Evolutionary conservation across 2,113 vertebrate species (phyloP).

Genomic region (Halichoerus grypus): DNA sequence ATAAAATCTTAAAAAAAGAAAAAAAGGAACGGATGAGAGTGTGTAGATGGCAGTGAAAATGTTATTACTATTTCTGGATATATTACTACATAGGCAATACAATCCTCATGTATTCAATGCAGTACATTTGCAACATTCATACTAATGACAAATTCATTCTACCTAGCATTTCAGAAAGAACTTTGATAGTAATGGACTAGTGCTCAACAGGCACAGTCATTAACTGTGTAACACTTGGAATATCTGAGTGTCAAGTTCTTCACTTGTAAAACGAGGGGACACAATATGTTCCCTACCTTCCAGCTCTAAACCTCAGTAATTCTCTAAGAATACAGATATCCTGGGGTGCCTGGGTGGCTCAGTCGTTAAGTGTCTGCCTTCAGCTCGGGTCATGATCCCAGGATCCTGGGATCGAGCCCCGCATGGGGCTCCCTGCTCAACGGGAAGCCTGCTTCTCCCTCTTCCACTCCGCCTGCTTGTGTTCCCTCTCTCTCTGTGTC

Average conservation of each 20-base stretch:
- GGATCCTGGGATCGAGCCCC: too few species aligned
- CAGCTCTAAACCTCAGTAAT: not conserved
- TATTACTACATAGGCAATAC: not conserved
- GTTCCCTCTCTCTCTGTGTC: too few species aligned
- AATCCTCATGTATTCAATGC: not conserved
- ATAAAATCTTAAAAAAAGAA: too few species aligned
- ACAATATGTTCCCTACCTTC: not conserved
- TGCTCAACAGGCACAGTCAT: not conserved
- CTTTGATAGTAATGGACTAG: not conserved
- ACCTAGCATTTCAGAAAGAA: slow-evolving; percentile 36
- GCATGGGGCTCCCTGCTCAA: too few species aligned
- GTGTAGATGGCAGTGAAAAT: not conserved
- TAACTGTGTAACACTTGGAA: not conserved
- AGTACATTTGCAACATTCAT: not conserved
- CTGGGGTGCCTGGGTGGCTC: not conserved
- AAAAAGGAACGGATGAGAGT: not conserved
- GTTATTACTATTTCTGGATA: not conserved
- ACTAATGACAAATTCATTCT: not conserved
- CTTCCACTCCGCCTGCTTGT: too few species aligned
- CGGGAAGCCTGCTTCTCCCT: too few species aligned
- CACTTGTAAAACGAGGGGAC: not conserved
- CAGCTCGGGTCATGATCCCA: too few species aligned
- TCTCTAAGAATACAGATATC: slow-evolving; percentile 12
- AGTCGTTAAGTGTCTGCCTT: too few species aligned
- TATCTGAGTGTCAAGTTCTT: not conserved